Conservation (phyloP, 2,797 vertebrate genomes). For the Poeciliopsis turneri region DNA sequence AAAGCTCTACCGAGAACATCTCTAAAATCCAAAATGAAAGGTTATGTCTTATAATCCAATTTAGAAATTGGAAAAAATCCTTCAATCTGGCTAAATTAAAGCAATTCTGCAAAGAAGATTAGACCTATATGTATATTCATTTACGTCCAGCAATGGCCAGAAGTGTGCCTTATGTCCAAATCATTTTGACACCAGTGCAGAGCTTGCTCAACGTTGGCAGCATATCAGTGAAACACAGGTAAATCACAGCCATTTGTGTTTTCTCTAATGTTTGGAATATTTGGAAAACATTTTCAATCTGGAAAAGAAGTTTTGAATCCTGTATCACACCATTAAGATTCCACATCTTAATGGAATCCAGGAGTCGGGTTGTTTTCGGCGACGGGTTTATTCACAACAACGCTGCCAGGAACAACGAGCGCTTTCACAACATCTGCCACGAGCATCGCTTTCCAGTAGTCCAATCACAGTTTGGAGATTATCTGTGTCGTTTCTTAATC, state of each 20-base stretch:
- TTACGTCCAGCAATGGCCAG: not conserved
- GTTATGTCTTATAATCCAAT: not conserved
- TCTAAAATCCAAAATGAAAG: not conserved
- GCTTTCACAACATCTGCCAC: not conserved
- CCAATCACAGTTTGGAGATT: not conserved
- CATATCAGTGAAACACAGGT: not conserved
- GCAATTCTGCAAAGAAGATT: not conserved
- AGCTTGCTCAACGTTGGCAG: not conserved
- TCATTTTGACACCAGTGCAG: not conserved
- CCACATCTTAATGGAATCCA: not conserved
- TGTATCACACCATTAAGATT: no score
- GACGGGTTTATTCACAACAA: not conserved
- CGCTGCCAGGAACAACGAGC: not conserved
- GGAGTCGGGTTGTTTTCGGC: not conserved
- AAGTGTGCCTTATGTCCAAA: not conserved
- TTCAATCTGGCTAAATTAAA: not conserved
- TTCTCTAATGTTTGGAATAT: not conserved
- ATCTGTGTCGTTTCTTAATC: not conserved
- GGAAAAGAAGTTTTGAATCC: not conserved
- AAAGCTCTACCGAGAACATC: not conserved
- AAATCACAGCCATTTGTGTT: no score
- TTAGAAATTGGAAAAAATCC: not conserved
- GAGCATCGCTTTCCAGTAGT: not conserved
- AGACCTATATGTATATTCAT: not conserved
- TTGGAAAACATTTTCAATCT: not conserved